phyloP scores from a whole-genome alignment of 2,888 invertebrate genomes.

The Minunthozetes semirufus region DNA sequence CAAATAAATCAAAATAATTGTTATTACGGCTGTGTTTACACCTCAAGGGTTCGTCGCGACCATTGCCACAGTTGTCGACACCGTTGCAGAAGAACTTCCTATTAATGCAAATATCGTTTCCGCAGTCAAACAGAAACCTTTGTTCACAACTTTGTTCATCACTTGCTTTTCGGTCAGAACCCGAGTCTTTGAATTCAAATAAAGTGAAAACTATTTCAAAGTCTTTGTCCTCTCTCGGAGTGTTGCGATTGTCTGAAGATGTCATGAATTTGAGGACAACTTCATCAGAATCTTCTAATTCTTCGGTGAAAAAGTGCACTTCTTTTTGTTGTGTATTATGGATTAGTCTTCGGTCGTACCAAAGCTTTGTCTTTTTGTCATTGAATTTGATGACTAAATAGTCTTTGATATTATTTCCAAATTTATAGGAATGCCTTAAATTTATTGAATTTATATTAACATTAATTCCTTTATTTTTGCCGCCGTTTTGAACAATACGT shows the following conservation, averaged over 20 bases:
- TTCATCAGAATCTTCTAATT: not conserved
- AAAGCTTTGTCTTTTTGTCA: not conserved
- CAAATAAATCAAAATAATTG: slow-evolving; percentile 19
- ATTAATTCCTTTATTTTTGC: not conserved
- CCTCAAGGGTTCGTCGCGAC: slow-evolving; percentile 1
- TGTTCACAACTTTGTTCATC: not conserved
- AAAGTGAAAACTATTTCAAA: not conserved
- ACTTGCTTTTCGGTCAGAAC: not conserved
- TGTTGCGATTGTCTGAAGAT: not conserved
- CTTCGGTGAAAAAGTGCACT: not conserved
- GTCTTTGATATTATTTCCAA: too few species aligned
- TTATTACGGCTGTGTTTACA: slow-evolving; percentile 14
- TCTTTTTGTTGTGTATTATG: not conserved
- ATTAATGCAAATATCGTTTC: not conserved
- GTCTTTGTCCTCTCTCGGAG: not conserved
- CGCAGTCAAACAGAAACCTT: not conserved
- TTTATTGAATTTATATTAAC: slow-evolving; percentile 9
- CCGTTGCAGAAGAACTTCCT: slow-evolving; percentile 26
- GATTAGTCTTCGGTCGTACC: not conserved
- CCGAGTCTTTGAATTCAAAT: not conserved
- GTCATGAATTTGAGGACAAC: not conserved
- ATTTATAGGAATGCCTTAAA: not conserved
- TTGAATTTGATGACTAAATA: slow-evolving; percentile 14
- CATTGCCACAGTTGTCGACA: slow-evolving; percentile 34
- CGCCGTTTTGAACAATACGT: not conserved